These are phyloP conservation scores for Bubo scandiacus DNA, from an alignment of 2,113 vertebrate genomes.

Conservation along the genomic window DNA sequence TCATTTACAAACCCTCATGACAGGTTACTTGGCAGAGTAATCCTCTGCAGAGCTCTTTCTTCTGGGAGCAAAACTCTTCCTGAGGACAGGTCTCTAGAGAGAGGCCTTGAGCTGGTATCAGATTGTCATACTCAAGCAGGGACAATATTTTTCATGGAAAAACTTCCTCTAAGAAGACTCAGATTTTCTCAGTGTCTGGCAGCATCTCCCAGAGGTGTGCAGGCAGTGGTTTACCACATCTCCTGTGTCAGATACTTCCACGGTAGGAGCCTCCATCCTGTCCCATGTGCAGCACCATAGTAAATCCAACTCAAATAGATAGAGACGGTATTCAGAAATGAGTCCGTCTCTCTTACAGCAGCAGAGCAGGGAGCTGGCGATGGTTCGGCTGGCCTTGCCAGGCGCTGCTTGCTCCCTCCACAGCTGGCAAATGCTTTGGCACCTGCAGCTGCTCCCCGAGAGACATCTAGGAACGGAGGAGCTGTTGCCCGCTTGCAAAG, in stretches of 20 bases:
- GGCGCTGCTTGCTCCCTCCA: not conserved
- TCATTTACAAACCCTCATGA: conserved; percentile 1
- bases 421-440: conserved; percentile 14
- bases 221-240: not conserved
- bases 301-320: not conserved
- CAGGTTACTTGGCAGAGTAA: not conserved
- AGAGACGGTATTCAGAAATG: not conserved
- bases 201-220: not conserved
- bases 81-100: not conserved
- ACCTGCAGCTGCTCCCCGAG: not conserved
- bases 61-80: not conserved
- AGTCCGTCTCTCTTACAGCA: not conserved
- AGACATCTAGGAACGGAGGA: not conserved
- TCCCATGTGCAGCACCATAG: fast-evolving
- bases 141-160: not conserved
- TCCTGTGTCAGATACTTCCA: not conserved
- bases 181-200: not conserved
- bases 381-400: not conserved
- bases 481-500: not conserved
- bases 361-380: not conserved
- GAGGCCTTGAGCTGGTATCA: not conserved
- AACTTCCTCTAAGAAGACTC: not conserved
- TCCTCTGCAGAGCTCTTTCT: not conserved
- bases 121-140: not conserved
- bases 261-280: not conserved